A percentile compares a stretch with the other conserved stretches of the same genome.
Conservation (phyloP, 1,140 invertebrate species). For the Drosophila parvula region DNA sequence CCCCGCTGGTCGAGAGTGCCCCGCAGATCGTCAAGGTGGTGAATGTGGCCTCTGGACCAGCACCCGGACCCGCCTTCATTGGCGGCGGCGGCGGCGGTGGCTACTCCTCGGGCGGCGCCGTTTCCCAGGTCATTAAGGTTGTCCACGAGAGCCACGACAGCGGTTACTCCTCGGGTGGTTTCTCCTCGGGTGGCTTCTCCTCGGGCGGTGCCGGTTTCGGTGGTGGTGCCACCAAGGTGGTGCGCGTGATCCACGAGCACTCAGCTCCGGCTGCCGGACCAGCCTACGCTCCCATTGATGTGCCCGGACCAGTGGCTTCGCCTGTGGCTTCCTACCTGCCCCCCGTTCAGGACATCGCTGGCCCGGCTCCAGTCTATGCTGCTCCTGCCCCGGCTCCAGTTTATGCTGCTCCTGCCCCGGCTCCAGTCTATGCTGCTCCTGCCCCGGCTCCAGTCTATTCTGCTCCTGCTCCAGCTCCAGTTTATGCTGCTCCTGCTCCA, state of each 20-base stretch:
- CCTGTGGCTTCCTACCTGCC: conserved; percentile 45
- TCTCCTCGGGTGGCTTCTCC: conserved; percentile 14
- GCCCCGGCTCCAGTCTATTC: conserved; percentile 39
- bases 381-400: conserved; percentile 45
- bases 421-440: conserved; percentile 28
- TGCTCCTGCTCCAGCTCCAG: conserved; percentile 30
- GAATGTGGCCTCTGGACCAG: conserved; percentile 34
- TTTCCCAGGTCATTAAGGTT: conserved; percentile 69
- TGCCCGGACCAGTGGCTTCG: conserved; percentile 33
- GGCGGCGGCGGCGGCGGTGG: conserved; percentile 17
- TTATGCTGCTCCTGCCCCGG: conserved; percentile 20
- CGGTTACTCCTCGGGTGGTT: conserved; percentile 25
- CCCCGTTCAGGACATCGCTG: conserved; percentile 36
- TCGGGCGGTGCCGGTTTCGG: conserved; percentile 10
- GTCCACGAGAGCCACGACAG: conserved; percentile 55
- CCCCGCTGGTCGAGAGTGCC: conserved; percentile 36
- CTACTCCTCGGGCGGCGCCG: conserved; percentile 14
- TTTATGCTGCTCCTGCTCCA: conserved; percentile 21
- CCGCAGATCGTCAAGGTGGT: conserved; percentile 67
- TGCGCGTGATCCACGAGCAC: conserved; percentile 77
- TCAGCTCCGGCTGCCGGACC: conserved; percentile 23
- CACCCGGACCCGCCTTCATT: conserved; percentile 14
- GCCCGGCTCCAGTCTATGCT: conserved; percentile 30
- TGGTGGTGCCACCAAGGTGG: conserved; percentile 61
- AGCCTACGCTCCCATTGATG: conserved; percentile 48